Evolutionary conservation across 2,113 vertebrate species (phyloP), one percentile per base, ranked within the genome.

Genomic region (Cyprinodon brontotheroides): DNA sequence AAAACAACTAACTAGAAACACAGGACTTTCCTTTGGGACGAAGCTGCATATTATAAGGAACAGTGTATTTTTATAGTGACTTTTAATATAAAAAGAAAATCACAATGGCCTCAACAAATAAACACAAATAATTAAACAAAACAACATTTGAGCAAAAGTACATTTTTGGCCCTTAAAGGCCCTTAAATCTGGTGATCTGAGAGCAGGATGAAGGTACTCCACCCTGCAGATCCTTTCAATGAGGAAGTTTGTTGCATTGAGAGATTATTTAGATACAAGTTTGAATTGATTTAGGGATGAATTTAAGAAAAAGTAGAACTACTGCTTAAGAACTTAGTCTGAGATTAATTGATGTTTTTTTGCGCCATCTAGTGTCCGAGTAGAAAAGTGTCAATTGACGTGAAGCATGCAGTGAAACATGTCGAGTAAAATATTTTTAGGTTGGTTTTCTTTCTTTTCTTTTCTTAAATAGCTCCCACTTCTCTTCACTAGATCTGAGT

Each of bases 281-380:
- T 14, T 53, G 48, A 7, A 4, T 20, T 53, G 48, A 53, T 53
- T 53, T 14, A 53, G 48, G 15, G 48, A 53, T 8, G 7, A 2
- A 20, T 17, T 14, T 7, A 4, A 62, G 12, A n/a, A 53, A 85
- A 53, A 85, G 57, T 1, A 62, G 48, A 77, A 69, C 70, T 15
- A 43, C 70, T 29, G 12, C 41, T 61, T 48, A 36, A 73, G 74
- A 59, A 45, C n/a, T 11, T 57, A 39, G 37, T 36, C 67, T 36
- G 57, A 59, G 2, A 3, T 39, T 17, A 45, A 47, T 17, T 20
- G 77, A 62, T 69, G 73, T 48, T 70, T 15, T 15, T 6, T 66
- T 78, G 78, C 84, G 80, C 85, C 89, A 89, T 85, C 91, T 92
- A 62, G 79, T 83, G 90, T 29, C 11, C 17, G 3, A 38, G 4